Evolutionary conservation across 2,113 vertebrate genomes (phyloP).

Genomic region (Seriola aureovittata): DNA sequence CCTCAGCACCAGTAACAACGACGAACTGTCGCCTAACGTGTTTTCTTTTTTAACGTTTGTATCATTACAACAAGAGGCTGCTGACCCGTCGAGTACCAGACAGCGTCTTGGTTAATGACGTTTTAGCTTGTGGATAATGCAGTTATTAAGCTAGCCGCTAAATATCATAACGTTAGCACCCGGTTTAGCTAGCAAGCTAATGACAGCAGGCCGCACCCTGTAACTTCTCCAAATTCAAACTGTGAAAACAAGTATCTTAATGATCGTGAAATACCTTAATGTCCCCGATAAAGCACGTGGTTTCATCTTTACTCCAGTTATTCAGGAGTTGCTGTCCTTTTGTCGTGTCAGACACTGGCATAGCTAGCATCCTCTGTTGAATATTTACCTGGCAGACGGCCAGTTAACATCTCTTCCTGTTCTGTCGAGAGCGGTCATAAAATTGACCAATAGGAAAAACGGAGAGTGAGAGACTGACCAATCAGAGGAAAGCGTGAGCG

Average conservation of each 20-base stretch:
- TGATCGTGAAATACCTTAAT: constrained; percentile 56
- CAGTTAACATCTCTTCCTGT: constrained; percentile 69
- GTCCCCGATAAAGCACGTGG: constrained; percentile 27
- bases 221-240: constrained; percentile 39
- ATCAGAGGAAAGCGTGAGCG: constrained; percentile 19
- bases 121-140: constrained; percentile 8
- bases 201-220: constrained; percentile 76
- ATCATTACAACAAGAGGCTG: not conserved
- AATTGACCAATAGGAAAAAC: constrained; percentile 62
- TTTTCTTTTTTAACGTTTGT: not conserved
- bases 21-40: not conserved
- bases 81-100: not conserved
- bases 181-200: constrained; percentile 62
- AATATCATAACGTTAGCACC: constrained; percentile 58
- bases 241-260: not conserved
- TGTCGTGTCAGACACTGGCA: constrained; percentile 46
- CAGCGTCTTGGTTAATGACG: not conserved
- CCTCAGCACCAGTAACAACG: not conserved
- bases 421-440: constrained; percentile 22
- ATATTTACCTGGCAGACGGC: constrained; percentile 77
- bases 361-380: constrained; percentile 71
- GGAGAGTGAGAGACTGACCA: constrained; percentile 31
- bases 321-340: constrained; percentile 57
- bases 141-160: constrained; percentile 29
- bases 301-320: constrained; percentile 78